Conservation (phyloP, 2,888 invertebrate genomes). For the Acronicta aceris region DNA sequence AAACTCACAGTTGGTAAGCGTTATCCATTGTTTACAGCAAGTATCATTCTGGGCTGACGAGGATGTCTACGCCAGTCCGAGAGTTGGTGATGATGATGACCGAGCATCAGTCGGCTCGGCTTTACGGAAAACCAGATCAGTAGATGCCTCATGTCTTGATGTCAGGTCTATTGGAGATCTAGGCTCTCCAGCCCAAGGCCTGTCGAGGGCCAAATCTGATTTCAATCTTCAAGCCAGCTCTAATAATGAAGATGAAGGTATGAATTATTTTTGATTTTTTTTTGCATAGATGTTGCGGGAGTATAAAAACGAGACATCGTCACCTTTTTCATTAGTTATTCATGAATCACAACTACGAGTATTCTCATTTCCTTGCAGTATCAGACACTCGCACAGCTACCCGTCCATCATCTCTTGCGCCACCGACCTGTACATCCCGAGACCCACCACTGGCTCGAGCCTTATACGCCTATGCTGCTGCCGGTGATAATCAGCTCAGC, state of each 20-base stretch:
- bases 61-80: slow-evolving; percentile 91
- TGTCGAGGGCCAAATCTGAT: slow-evolving; percentile 96
- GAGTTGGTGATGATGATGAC: slow-evolving; percentile 92
- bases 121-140: slow-evolving; percentile 95
- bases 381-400: slow-evolving; percentile 79
- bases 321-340: too few species aligned
- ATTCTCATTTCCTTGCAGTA: slow-evolving; percentile 70
- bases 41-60: slow-evolving; percentile 94
- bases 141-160: slow-evolving; percentile 96
- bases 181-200: slow-evolving; percentile 90
- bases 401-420: slow-evolving; percentile 91
- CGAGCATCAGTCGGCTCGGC: slow-evolving; percentile 93
- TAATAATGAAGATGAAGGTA: slow-evolving; percentile 92
- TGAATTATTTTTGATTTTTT: slow-evolving; percentile 13
- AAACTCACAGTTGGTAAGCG: too few species aligned
- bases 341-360: too few species aligned
- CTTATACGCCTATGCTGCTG: slow-evolving; percentile 96
- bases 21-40: slow-evolving; percentile 86
- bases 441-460: slow-evolving; percentile 95
- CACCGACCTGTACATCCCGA: slow-evolving; percentile 87
- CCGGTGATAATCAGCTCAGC: slow-evolving; percentile 96
- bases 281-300: too few species aligned
- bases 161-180: slow-evolving; percentile 92
- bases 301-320: too few species aligned
- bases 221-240: slow-evolving; percentile 94